Evolutionary conservation across 2,888 invertebrate genomes (phyloP), one percentile per base, ranked within the genome.

Genomic region (Dasypogon diadema): DNA sequence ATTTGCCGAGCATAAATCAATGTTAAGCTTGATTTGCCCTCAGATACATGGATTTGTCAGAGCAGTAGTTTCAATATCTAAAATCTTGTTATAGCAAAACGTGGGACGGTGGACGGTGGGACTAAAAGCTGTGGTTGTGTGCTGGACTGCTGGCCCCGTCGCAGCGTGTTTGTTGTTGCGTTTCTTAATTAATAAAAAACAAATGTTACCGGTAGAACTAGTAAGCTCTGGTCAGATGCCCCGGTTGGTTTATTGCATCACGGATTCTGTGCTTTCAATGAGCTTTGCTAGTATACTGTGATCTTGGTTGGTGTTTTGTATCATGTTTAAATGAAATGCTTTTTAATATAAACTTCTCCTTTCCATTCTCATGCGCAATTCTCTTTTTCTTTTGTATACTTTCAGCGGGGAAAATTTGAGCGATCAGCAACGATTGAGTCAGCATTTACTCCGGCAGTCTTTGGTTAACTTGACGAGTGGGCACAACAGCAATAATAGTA

Each of bases 381-480:
- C 79, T 80, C 78, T 78, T 80, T 77, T 80, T 79, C 18, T 80
- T 79, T 80, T 80, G 78, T 79, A 60, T 79, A 76, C 76, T 79
- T 80, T 84, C 82, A 85, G 84, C 82, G 82, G 77, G 74, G 78
- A 78, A 77, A 78, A 78, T 72, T 65, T 76, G 55, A 76, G 75
- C 68, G 76, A 74, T 68, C 74, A 77, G 77, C 81, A 83, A 75
- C 73, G 63, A 68, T 84, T 83, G 78, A 84, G 83, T 80, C 85
- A 85, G 80, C 82, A 84, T 79, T 82, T 85, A 81, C 82, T 83
- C 80, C 85, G 84, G 75, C 85, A 85, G 84, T 85, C 85, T 81
- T 81, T 85, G 82, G 81, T 84, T 81, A 85, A 85, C 83, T 84
- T 85, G 77, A 83, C 83, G 75, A 83, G 84, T 82, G 84, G 82